Evolutionary conservation across 2,797 vertebrate genomes (phyloP), one percentile per base, ranked within the genome.

Genomic region (Diceros bicornis): DNA sequence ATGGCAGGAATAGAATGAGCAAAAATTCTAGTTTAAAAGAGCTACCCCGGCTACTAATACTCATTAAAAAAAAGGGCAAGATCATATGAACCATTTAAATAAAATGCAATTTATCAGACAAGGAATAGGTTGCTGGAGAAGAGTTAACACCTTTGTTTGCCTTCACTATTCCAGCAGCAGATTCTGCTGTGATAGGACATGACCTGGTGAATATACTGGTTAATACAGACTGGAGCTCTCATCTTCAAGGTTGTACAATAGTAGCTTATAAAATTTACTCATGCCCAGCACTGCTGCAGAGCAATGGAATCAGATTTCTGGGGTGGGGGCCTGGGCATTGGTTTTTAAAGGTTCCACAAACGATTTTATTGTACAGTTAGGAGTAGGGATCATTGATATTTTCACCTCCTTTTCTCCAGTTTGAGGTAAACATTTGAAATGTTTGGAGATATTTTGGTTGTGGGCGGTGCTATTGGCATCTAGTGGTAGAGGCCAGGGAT

Each of bases 371-470:
- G 10, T 75, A 23, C 14, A n/a, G 25, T 32, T 9, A 77, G 23
- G 37, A 12, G n/a, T 23, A 55, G 27, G 27, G 17, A 87, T 82
- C 41, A 59, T 2, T 79, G 71, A 16, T 12, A 66, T 7, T 47
- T 90, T 86, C 34, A 69, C 4, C 5, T 72, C 21, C 50, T 91
- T 84, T 75, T 83, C 14, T 84, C 68, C 16, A 85, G 66, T 41
- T 50, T 37, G 59, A 89, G 47, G 34, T 34, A 79, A 88, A 89
- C 18, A 78, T 89, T 62, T 78, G 64, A 74, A 96, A 83, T 61
- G 44, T 66, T 20, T 92, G 83, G 32, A 74, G 21, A 52, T 27
- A 61, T 32, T 90, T 12, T 50, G 52, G 18, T n/a, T 77, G 57
- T 37, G 47, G 59, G 47, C 2, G 6, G 64, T 71, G 79, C n/a